Evolutionary conservation across 2,888 invertebrate species (phyloP).

Genomic region (Eristalinus sepulchralis): DNA sequence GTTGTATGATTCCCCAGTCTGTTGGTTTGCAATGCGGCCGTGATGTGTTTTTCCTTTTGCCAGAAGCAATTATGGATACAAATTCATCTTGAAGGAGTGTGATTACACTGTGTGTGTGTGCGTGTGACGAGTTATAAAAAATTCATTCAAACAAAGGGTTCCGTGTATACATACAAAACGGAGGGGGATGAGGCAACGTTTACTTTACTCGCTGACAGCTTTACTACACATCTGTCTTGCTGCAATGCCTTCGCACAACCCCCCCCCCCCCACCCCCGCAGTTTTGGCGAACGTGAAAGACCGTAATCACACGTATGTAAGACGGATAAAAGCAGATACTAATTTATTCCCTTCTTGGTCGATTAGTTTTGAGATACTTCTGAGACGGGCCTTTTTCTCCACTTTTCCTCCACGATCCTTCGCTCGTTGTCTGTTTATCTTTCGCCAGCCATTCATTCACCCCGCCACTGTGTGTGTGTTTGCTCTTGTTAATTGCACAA

Average conservation of each 20-base stretch:
- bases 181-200: constrained; percentile 11
- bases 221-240: neutral
- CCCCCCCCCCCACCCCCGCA: neutral
- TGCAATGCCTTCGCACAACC: neutral
- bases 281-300: constrained; percentile 3
- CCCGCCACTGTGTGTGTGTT: constrained; percentile 19
- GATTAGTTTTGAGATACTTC: constrained; percentile 62
- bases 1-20: neutral
- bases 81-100: constrained; percentile 53
- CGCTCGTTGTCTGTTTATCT: neutral
- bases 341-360: constrained; percentile 53
- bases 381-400: neutral
- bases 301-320: constrained; percentile 9
- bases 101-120: constrained; percentile 32
- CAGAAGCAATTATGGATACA: constrained; percentile 49
- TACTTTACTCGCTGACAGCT: constrained; percentile 21
- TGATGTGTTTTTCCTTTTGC: constrained; percentile 5
- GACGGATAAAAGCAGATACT: neutral
- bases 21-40: neutral
- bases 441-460: neutral
- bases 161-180: constrained; percentile 19
- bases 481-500: constrained; percentile 61
- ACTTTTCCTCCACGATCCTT: neutral
- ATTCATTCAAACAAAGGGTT: constrained; percentile 44
- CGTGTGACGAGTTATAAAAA: constrained; percentile 41